Evolutionary conservation across 2,113 vertebrate genomes (phyloP).

Genomic region (Pomatostomus ruficeps): DNA sequence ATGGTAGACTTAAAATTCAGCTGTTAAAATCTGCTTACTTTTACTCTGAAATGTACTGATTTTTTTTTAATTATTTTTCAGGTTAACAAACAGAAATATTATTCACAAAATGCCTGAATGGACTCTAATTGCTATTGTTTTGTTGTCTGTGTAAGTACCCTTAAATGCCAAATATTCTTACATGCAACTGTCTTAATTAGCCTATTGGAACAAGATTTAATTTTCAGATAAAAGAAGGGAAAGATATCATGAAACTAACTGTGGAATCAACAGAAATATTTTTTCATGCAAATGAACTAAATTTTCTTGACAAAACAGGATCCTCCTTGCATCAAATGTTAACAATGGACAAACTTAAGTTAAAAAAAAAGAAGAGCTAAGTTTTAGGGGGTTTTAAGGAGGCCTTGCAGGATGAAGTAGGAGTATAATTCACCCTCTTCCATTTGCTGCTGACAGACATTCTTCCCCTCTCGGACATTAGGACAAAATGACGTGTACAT

Average conservation of each 20-base stretch:
- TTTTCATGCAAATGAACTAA: background rate
- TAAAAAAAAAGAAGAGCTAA: background rate
- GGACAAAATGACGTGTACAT: background rate
- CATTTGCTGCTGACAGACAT: background rate
- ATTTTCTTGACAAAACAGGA: background rate
- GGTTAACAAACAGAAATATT: conserved; percentile 80
- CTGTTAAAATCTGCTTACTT: background rate
- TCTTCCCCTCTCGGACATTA: background rate
- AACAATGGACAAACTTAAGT: background rate
- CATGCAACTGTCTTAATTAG: background rate
- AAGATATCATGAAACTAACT: background rate
- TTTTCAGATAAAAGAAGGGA: background rate
- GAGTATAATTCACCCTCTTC: background rate
- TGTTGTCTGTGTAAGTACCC: conserved; percentile 78
- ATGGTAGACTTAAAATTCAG: background rate
- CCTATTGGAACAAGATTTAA: background rate
- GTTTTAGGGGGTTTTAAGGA: background rate
- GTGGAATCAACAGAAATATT: background rate
- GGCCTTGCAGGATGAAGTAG: background rate
- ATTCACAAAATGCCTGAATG: conserved; percentile 77
- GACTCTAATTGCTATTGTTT: conserved; percentile 77
- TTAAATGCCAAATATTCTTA: background rate
- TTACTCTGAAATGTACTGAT: background rate
- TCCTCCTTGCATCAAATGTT: background rate
- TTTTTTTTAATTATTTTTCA: conserved; percentile 52